Evolutionary conservation across 2,113 vertebrate species (phyloP).

Genomic region (Zonotrichia leucophrys): DNA sequence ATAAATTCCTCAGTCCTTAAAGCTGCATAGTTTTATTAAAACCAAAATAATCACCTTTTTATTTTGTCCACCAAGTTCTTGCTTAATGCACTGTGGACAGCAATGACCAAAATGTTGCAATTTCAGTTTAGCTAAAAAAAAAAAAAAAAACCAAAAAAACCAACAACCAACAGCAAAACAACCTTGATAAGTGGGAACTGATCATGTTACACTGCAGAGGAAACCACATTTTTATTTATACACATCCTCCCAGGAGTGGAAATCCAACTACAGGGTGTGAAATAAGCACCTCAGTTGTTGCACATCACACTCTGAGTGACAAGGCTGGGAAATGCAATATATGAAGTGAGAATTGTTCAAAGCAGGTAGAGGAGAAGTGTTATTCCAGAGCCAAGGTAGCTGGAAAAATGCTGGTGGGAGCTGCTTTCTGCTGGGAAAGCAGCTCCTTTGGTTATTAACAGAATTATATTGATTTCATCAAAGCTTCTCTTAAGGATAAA

Average conservation of each 20-base stretch:
- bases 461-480: background rate
- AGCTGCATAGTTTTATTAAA: background rate
- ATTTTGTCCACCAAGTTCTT: background rate
- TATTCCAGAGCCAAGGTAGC: background rate
- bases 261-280: background rate
- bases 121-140: background rate
- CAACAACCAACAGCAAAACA: background rate
- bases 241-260: background rate
- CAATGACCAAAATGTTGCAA: background rate
- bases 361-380: background rate
- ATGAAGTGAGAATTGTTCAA: background rate
- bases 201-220: background rate
- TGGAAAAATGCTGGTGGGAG: background rate
- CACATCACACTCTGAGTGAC: background rate
- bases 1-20: background rate
- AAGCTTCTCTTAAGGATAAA: background rate
- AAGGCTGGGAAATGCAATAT: background rate
- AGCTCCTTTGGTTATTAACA: background rate
- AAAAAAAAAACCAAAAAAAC: background rate
- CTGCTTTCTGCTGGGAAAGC: background rate
- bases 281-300: background rate
- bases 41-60: background rate
- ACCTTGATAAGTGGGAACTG: background rate
- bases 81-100: rapidly evolving
- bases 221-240: background rate